Evolutionary conservation across 2,888 invertebrate species (phyloP), one percentile per base, ranked within the genome.

Genomic region (Bruchidius siliquastri): DNA sequence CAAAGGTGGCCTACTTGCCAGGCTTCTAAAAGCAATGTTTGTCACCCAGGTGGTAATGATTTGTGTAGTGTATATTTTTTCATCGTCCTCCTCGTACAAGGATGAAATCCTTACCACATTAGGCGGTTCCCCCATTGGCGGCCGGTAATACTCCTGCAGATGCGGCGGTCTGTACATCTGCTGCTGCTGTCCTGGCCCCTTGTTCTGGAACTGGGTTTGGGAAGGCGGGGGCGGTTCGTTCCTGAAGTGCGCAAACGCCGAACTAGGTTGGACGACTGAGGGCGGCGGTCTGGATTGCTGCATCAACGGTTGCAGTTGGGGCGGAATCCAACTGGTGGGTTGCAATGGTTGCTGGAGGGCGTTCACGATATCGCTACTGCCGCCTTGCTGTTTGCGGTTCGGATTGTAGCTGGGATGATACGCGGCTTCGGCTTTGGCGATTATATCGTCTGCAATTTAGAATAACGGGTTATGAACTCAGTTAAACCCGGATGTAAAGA

Each of bases 191-290:
- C 49, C 49, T 4, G 8, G 6, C 18, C 49, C 49, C 1, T 49
- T 1, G 18, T 13, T 49, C 49, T 49, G 49, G 13, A 49, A 49
- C 49, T 49, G 49, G 0, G 3, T 49, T 8, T 49, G 49, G 1
- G 8, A 1, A 1, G 8, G 49, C 49, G 18, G 8, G 18, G 49
- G 49, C 10, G 73, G 21, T 32, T 72, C 71, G n/a, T 30, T 74
- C 26, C 68, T 71, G 68, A 76, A 76, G 2, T 72, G 49, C 20
- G 72, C 76, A 69, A 76, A 76, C 0, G 76, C 76, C 20, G 74
- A 74, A 18, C 74, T 73, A 26, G 73, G 66, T 21, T 22, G 71
- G 49, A 49, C 49, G 49, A 49, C 49, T 18, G 49, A 13, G 18
- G 1, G 8, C 18, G 49, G 49, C 49, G 49, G 49, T 13, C 49